Conservation (phyloP, 2,888 invertebrate genomes). For the Pollenia labialis region DNA sequence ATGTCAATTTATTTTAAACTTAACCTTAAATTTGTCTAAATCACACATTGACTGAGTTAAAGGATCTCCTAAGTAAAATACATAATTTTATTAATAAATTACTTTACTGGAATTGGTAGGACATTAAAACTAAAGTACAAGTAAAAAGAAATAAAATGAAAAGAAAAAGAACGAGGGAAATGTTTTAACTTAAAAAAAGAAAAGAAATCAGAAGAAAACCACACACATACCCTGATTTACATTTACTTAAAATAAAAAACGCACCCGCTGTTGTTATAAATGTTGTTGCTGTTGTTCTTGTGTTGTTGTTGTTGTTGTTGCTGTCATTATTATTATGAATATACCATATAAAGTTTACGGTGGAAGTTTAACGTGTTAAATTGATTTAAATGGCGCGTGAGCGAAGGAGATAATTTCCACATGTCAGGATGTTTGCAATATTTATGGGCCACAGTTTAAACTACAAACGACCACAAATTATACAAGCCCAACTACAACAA, state of each 20-base stretch:
- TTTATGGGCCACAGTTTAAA: constrained; percentile 82
- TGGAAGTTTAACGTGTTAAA: constrained; percentile 83
- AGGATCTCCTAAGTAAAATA: constrained; percentile 75
- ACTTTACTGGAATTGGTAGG: constrained; percentile 20
- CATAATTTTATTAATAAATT: constrained; percentile 83
- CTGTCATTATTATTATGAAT: constrained; percentile 57
- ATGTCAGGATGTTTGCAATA: constrained; percentile 83
- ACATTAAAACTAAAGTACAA: not conserved
- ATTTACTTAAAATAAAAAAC: constrained; percentile 18
- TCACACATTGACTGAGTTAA: constrained; percentile 49
- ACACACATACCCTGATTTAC: not conserved
- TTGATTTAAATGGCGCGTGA: constrained; percentile 84
- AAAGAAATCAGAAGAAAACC: constrained; percentile 35
- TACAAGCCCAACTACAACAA: constrained; percentile 53
- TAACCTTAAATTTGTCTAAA: constrained; percentile 73
- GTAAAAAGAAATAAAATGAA: constrained; percentile 74
- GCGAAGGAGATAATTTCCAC: constrained; percentile 84
- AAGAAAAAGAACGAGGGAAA: constrained; percentile 66
- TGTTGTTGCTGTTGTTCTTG: constrained; percentile 55
- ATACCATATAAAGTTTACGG: constrained; percentile 67
- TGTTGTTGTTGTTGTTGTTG: constrained; percentile 61
- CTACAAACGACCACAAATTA: constrained; percentile 69
- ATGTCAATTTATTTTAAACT: constrained; percentile 70
- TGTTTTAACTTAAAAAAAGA: constrained; percentile 40
- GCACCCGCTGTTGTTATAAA: constrained; percentile 64